Evolutionary conservation across 2,888 invertebrate genomes (phyloP), one percentile per base, ranked within the genome.

Genomic region (Sphaerophoria rueppellii): DNA sequence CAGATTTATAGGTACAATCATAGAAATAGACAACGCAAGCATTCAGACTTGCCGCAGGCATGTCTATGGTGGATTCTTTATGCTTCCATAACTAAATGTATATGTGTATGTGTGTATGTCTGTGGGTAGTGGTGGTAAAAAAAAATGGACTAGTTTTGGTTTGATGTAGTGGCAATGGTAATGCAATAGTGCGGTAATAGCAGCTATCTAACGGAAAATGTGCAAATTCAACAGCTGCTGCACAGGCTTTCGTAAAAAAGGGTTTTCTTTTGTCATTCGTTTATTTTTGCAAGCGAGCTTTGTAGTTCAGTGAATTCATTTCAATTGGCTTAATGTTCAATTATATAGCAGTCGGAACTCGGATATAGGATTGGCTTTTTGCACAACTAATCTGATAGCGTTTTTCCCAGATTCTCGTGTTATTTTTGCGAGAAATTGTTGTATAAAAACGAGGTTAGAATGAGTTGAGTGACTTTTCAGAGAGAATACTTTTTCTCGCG

Each of bases 211-310:
- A 43, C 55, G 54, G 34, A 70, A 78, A 75, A 61, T 71, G 71
- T 83, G 75, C 79, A 72, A 79, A 83, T 72, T 79, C 79, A 83
- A 79, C 83, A 79, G 79, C 83, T 83, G 71, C 67, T 67, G 54
- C 12, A 46, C 24, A 34, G 35, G 50, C 14, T 63, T 50, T 4
- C 0, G 16, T 1, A 11, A 14, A 50, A 48, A 4, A 35, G 12
- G 5, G 14, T 14, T 24, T 7, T 7, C 7, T 52, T 65, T 37
- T 50, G 14, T 14, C 50, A n/a, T 61, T 12, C 7, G 5, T 32
- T 54, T 9, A 9, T 55, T n/a, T 55, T n/a, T 14, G 14, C 5
- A 35, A 14, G 11, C 5, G 35, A 14, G 4, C 16, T 14, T 34
- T 63, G 72, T 76, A 73, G 69, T 70, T 70, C 40, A 61, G 48